These are phyloP conservation scores for Fulmarus glacialis DNA, from an alignment of 2,113 vertebrate genomes.

Conservation along the genomic window DNA sequence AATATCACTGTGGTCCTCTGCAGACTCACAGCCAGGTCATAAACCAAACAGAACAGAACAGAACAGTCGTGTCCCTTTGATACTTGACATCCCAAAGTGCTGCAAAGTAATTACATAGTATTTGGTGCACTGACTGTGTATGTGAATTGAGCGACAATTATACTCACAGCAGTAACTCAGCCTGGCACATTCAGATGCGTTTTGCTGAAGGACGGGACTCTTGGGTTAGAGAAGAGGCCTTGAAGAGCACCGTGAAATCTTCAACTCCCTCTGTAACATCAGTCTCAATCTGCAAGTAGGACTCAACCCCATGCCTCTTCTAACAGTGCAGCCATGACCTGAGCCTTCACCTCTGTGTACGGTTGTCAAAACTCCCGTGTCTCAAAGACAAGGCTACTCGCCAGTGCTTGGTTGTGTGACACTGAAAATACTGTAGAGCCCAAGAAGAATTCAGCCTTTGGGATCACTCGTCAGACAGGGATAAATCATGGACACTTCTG, in stretches of 20 bases:
- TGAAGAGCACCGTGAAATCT: neutral
- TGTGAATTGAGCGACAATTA: neutral
- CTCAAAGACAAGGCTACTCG: neutral
- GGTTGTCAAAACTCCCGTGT: neutral
- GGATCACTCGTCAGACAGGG: neutral
- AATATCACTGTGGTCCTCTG: neutral
- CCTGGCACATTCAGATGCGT: neutral
- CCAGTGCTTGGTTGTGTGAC: neutral
- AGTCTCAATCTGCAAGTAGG: neutral
- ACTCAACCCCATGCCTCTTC: neutral
- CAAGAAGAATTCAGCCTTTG: neutral
- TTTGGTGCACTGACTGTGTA: neutral
- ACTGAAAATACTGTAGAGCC: neutral
- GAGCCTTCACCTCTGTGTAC: neutral
- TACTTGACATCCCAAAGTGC: neutral
- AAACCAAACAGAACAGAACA: slow-evolving; percentile 33
- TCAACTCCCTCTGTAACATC: neutral
- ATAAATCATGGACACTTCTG: neutral
- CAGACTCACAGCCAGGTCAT: neutral
- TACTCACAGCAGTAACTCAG: slow-evolving; percentile 29
- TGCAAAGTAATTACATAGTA: neutral
- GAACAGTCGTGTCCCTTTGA: neutral
- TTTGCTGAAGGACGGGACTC: neutral
- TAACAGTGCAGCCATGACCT: neutral
- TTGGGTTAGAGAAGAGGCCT: neutral